Conservation (phyloP, 2,797 vertebrate species). For the Denticeps clupeoides region DNA sequence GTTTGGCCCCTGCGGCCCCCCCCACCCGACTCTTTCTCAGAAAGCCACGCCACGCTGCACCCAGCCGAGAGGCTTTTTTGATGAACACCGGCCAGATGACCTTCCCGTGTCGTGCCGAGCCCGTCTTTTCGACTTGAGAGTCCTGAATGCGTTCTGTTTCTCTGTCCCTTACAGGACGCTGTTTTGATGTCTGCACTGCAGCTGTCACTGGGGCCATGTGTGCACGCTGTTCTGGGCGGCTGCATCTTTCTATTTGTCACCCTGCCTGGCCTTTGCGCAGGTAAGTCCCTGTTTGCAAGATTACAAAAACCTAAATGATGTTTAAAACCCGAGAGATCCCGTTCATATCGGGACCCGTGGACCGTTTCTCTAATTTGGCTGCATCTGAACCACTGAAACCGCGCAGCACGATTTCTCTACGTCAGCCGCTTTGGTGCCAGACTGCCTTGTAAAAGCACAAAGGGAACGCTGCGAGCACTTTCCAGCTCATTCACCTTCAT, state of each 20-base stretch:
- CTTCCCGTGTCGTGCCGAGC: no score
- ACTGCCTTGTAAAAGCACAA: background rate
- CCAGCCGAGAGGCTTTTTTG: conserved; percentile 28
- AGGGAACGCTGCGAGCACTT: background rate
- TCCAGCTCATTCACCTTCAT: background rate
- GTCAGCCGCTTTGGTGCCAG: no score
- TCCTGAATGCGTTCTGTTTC: no score
- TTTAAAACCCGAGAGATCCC: no score
- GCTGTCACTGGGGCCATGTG: conserved; percentile 34
- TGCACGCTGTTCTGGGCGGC: conserved; percentile 36
- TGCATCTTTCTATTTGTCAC: conserved; percentile 44
- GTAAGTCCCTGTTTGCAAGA: conserved; percentile 39
- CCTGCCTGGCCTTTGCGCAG: conserved; percentile 40
- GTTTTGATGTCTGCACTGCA: conserved; percentile 52
- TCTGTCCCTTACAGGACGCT: no score
- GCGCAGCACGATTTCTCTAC: no score
- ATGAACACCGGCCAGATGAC: no score
- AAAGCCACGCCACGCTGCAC: background rate
- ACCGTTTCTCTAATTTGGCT: no score
- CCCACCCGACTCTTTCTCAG: conserved; percentile 1
- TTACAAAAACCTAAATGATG: no score
- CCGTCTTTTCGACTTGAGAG: no score
- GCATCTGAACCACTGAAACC: no score
- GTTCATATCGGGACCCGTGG: no score
- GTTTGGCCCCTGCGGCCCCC: conserved; percentile 14